Evolutionary conservation across 1,140 invertebrate genomes (phyloP).

Genomic region (Schmidtea mediterranea): DNA sequence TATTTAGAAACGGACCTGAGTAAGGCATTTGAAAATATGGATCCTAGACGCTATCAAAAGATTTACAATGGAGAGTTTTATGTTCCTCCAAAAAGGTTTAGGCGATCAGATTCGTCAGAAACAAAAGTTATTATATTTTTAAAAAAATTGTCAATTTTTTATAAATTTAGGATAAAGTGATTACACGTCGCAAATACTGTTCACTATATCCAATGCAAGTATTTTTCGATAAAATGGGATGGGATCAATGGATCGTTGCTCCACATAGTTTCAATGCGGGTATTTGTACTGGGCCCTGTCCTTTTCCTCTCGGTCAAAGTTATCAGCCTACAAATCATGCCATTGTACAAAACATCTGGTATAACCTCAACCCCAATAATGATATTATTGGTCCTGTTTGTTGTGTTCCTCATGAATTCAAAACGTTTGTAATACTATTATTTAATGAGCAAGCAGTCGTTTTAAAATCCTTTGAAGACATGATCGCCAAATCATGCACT

Average conservation of each 20-base stretch:
- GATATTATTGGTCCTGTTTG: slow-evolving; percentile 27
- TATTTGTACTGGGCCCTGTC: too few species aligned
- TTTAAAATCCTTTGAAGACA: slow-evolving; percentile 41
- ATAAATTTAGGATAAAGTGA: too few species aligned
- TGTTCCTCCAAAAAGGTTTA: not conserved
- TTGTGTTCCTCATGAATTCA: too few species aligned
- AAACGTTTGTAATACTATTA: too few species aligned
- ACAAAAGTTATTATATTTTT: not conserved
- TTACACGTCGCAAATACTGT: slow-evolving; percentile 11
- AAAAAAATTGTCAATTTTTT: not conserved
- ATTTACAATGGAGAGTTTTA: slow-evolving; percentile 1
- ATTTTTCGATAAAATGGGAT: too few species aligned
- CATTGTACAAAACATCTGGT: too few species aligned
- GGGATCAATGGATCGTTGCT: too few species aligned
- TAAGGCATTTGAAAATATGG: not conserved
- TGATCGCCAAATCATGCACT: slow-evolving; percentile 40
- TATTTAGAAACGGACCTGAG: not conserved
- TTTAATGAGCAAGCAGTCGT: slow-evolving; percentile 38
- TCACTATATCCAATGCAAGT: slow-evolving; percentile 23
- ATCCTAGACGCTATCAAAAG: not conserved
- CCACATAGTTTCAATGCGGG: too few species aligned
- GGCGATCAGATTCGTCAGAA: not conserved
- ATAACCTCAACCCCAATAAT: too few species aligned
- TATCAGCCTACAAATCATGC: too few species aligned
- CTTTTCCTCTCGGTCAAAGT: too few species aligned